Evolutionary conservation across 1,140 invertebrate genomes (phyloP), one percentile per base, ranked within the genome.

Genomic region (Hypsibius dujardini): DNA sequence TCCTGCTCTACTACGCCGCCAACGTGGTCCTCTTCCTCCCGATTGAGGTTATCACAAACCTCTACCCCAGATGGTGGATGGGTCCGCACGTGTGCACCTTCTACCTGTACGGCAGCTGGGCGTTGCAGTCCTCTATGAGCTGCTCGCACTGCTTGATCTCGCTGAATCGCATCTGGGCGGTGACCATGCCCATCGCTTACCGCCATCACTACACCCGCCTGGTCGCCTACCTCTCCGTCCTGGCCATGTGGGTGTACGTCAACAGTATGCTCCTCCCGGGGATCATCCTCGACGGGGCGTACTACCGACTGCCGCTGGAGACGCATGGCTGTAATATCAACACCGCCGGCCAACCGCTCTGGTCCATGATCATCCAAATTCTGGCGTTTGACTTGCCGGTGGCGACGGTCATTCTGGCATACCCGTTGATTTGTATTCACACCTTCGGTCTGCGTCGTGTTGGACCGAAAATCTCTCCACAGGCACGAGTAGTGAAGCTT

Each of bases 301-400:
- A n/a, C 7, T 56, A 56, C 50, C 50, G 50, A 12, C 50, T n/a
- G n/a, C 50, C 50, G n/a, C 7, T 56, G 50, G 50, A 56, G n/a
- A 56, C 50, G 7, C 7, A 56, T n/a, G 50, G 50, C 50, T 56
- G 50, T n/a, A 56, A 56, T 56, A 56, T 56, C 50, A 56, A 56
- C 50, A 56, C 50, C 50, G 50, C 7, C 50, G 50, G 7, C n/a
- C 50, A 7, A 12, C 50, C 7, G n/a, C 7, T n/a, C n/a, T 56
- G 50, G 50, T 56, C n/a, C 7, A 12, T 7, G 50, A 12, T 56
- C 50, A n/a, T n/a, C 50, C 50, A 56, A n/a, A 7, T 56, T 7
- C 7, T 56, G 7, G n/a, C n/a, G 7, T 12, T 56, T 7, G 50
- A 56, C 50, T 12, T n/a, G n/a, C 50, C 50, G 7, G 50, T 56